phyloP scores from a whole-genome alignment of 1,140 invertebrate species.

The Plodia interpunctella region DNA sequence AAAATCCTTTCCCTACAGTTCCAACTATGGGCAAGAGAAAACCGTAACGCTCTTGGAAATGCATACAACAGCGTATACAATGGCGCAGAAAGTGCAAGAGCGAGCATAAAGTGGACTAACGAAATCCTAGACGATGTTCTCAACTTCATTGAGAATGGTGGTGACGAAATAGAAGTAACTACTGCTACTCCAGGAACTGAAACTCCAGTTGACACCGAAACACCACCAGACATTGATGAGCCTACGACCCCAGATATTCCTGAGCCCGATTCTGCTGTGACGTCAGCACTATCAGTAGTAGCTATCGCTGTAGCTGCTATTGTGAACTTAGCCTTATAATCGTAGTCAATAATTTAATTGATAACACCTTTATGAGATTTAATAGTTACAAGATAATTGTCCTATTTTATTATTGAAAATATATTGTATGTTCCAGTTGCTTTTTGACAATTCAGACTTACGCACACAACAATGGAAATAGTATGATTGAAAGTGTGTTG shows the following conservation, averaged over 20 bases:
- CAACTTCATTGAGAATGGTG: slow-evolving; percentile 37
- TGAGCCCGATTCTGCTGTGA: neutral
- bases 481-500: too few species aligned
- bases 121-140: slow-evolving; percentile 32
- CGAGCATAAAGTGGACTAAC: slow-evolving; percentile 31
- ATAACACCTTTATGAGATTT: too few species aligned
- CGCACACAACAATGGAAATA: too few species aligned
- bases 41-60: slow-evolving; percentile 25
- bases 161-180: slow-evolving; percentile 18
- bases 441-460: too few species aligned
- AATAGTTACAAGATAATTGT: too few species aligned
- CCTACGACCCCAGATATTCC: neutral
- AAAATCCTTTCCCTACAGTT: slow-evolving; percentile 38
- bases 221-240: slow-evolving; percentile 7
- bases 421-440: too few species aligned
- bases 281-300: neutral
- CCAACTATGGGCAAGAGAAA: slow-evolving; percentile 40
- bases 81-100: slow-evolving; percentile 24
- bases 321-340: slow-evolving; percentile 5
- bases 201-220: slow-evolving; percentile 17
- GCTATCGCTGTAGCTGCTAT: neutral
- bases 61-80: slow-evolving; percentile 24
- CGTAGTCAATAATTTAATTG: neutral
- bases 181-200: slow-evolving; percentile 14
- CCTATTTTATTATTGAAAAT: too few species aligned